Percentiles rank a stretch among this genome's conserved stretches.
Evolutionary conservation across 2,797 vertebrate species (phyloP).

Genomic region (Danio albolineatus): DNA sequence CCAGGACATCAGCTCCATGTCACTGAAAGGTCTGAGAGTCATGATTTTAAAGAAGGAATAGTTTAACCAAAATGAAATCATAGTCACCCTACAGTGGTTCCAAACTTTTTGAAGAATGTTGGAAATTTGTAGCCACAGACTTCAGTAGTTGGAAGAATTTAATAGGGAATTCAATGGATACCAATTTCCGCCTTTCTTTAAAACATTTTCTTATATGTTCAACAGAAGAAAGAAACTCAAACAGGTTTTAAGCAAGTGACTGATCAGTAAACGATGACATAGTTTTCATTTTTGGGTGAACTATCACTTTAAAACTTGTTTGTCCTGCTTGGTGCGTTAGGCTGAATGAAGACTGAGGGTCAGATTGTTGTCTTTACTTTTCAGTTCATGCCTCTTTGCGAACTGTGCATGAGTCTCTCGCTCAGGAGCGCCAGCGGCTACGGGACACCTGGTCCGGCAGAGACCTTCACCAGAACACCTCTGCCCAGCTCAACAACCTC

Average conservation of each 20-base stretch:
- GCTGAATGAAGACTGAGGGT: background rate
- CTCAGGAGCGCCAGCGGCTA: conserved; percentile 82
- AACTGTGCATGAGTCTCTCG: conserved; percentile 84
- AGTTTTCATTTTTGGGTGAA: no score
- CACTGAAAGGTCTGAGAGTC: conserved; percentile 82
- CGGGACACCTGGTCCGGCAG: conserved; percentile 77
- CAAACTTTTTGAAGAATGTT: no score
- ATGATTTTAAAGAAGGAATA: background rate
- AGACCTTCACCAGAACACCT: conserved; percentile 63
- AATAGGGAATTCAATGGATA: no score
- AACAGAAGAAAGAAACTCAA: no score
- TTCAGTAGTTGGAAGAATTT: no score
- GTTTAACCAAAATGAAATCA: no score
- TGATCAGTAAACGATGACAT: no score
- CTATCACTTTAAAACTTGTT: background rate
- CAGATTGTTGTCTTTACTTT: background rate
- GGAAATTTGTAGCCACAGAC: no score
- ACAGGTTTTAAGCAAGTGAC: no score
- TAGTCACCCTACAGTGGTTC: no score
- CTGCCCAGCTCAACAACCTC: conserved; percentile 59
- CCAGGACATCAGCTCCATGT: conserved; percentile 88
- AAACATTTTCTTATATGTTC: no score
- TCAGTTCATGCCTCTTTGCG: conserved; percentile 82
- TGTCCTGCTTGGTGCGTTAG: background rate
- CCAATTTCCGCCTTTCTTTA: no score